Percentiles rank a stretch among this genome's conserved stretches.
Evolutionary conservation across 2,113 vertebrate species (phyloP).

Genomic region (Tragelaphus imberbis): DNA sequence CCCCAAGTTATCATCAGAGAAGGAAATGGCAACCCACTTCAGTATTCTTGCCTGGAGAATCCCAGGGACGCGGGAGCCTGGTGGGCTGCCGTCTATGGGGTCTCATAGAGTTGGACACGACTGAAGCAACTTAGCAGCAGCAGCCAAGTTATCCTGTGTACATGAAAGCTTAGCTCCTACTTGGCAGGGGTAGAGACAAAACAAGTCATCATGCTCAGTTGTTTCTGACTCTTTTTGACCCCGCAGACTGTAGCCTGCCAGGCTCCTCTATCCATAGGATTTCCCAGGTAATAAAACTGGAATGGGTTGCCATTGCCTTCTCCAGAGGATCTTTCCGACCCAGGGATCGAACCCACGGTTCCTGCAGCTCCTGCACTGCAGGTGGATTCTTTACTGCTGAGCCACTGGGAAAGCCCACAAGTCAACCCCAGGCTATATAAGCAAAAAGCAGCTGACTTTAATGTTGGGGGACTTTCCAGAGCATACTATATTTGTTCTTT

Average conservation of each 20-base stretch:
- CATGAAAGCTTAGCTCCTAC: background rate
- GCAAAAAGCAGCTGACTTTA: background rate
- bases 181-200: background rate
- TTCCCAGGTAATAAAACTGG: background rate
- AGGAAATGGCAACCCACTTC: too few relatives aligned
- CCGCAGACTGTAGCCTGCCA: background rate
- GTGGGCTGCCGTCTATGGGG: too few relatives aligned
- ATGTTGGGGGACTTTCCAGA: background rate
- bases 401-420: background rate
- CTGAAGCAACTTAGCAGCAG: too few relatives aligned
- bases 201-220: background rate
- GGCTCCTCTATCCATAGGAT: background rate
- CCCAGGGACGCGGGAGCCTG: too few relatives aligned
- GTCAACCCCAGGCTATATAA: background rate
- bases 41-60: too few relatives aligned
- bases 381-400: background rate
- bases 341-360: background rate
- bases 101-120: too few relatives aligned
- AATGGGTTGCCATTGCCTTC: background rate
- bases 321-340: background rate
- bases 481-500: background rate
- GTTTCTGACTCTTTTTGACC: background rate
- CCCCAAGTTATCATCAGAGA: background rate
- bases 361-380: background rate
- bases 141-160: background rate